Percentiles rank a stretch among this genome's conserved stretches.
Evolutionary conservation across 2,888 invertebrate genomes (phyloP).

Genomic region (Plagodis pulveraria): DNA sequence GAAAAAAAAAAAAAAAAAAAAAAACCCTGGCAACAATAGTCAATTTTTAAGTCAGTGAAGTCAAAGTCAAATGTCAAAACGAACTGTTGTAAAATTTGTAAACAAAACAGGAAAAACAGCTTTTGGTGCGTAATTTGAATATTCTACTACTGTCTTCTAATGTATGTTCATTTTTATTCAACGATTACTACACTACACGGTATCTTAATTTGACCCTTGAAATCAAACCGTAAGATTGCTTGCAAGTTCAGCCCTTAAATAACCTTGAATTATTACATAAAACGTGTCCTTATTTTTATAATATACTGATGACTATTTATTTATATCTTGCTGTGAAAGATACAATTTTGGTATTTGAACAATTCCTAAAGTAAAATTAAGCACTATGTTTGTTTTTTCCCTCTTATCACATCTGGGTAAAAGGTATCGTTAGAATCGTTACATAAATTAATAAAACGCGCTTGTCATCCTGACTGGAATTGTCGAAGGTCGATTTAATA

Average conservation of each 20-base stretch:
- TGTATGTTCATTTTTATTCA: not conserved
- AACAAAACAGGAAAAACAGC: not conserved
- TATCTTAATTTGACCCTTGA: not conserved
- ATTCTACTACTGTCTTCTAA: not conserved
- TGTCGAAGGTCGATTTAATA: constrained; percentile 28
- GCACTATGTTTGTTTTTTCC: too few species aligned
- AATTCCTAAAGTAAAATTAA: too few species aligned
- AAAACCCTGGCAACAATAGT: not conserved
- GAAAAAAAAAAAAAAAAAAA: too few species aligned
- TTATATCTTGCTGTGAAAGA: not conserved
- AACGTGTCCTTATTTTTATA: constrained; percentile 17
- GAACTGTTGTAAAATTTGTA: not conserved
- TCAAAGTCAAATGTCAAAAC: not conserved
- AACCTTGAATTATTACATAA: constrained; percentile 29
- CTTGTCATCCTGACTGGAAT: constrained; percentile 4
- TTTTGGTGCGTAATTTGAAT: constrained; percentile 10
- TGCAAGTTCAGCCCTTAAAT: constrained; percentile 8
- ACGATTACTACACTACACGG: too few species aligned
- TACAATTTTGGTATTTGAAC: not conserved
- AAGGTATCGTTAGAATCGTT: too few species aligned
- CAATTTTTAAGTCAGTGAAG: not conserved
- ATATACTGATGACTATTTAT: not conserved
- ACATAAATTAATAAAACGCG: not conserved
- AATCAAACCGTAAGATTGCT: not conserved
- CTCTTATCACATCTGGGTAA: too few species aligned